Evolutionary conservation across 2,888 invertebrate species (phyloP), one percentile per base, ranked within the genome.

Genomic region (Coleophora flavipennella): DNA sequence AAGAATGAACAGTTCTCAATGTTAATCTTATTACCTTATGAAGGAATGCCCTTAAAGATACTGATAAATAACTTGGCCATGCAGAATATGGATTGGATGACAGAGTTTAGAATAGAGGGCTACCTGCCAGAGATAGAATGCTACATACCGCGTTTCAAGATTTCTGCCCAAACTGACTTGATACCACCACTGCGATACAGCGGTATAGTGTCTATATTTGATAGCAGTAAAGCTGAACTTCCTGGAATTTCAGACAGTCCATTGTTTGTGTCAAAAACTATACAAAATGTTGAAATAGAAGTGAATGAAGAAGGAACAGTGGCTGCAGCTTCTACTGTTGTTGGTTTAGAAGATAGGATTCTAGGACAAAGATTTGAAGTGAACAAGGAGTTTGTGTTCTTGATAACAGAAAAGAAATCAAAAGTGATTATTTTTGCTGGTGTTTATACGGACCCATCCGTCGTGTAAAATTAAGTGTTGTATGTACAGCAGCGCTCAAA

Each of bases 261-360:
- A 6, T 64, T 89, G 12, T 88, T 72, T 53, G 80, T 92, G 2
- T 87, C 89, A 1, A 79, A 87, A 33, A 74, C 90, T 0, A 73
- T 91, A 11, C 93, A 93, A 56, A 90, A 89, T 52, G 90, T 92
- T 0, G 87, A 88, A 53, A 86, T 93, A 40, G 90, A 91, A 53
- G 92, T 93, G 0, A 89, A 87, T 38, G 93, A 93, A 68, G 88
- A 91, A 57, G 93, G 93, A 0, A 92, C 92, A 0, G 87, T 88
- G 2, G 92, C 92, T 0, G 85, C 89, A 0, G 88, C 89, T 0
- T 86, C 88, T 0, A 87, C 91, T 3, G 84, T 83, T 0, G 66
- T 81, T 0, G 80, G 79, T 1, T 56, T 84, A 33, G 80, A 84
- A 56, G 78, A 81, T 27, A 73, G 81, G 26, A 70, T 80, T 29